Conservation (phyloP, 2,113 vertebrate genomes). For the Raja brachyura region DNA sequence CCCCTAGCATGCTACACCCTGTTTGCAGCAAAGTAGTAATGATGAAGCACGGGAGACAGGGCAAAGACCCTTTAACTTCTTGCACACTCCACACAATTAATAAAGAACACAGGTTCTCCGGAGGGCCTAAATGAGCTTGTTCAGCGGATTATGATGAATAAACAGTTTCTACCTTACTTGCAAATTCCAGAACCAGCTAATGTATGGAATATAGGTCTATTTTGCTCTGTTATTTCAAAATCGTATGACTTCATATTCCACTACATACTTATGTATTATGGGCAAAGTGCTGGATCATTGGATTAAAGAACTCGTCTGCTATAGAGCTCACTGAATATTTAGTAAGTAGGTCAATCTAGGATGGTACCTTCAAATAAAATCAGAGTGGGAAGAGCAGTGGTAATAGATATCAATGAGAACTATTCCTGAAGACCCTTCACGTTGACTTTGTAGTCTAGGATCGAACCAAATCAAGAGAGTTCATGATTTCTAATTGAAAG, state of each 20-base stretch:
- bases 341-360: neutral
- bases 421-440: neutral
- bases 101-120: conserved; percentile 64
- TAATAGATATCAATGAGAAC: neutral
- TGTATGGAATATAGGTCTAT: neutral
- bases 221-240: neutral
- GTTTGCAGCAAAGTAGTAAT: conserved; percentile 44
- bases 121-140: conserved; percentile 65
- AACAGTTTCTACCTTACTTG: neutral
- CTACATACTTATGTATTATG: too few relatives aligned
- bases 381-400: neutral
- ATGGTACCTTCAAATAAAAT: neutral
- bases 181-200: neutral
- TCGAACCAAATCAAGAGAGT: neutral
- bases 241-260: neutral
- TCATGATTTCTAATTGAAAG: too few relatives aligned
- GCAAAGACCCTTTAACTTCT: conserved; percentile 47
- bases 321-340: neutral
- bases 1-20: conserved; percentile 42
- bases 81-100: conserved; percentile 61
- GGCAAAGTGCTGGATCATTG: neutral
- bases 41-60: conserved; percentile 41
- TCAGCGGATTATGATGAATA: conserved; percentile 60
- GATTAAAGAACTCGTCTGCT: too few relatives aligned
- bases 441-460: neutral